These are phyloP conservation scores for Pelosia muscerda DNA, from an alignment of 2,888 invertebrate species.

Conservation along the genomic window DNA sequence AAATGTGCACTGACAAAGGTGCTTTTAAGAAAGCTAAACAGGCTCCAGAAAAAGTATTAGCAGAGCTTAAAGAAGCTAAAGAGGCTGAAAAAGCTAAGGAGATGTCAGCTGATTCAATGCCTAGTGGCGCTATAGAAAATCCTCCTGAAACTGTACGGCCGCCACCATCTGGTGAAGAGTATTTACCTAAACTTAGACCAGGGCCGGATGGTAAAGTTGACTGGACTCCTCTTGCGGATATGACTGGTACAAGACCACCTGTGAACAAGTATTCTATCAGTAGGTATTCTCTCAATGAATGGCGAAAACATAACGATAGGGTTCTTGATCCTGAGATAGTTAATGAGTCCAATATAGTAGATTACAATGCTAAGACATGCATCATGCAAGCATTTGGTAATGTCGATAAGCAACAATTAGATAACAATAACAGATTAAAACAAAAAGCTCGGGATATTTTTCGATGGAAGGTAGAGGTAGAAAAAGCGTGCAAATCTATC, in stretches of 20 bases:
- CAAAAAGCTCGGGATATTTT: constrained; percentile 90
- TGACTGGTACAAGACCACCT: constrained; percentile 91
- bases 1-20: constrained; percentile 71
- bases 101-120: neutral
- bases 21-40: constrained; percentile 74
- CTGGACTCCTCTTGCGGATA: constrained; percentile 89
- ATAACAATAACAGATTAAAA: constrained; percentile 89
- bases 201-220: constrained; percentile 91
- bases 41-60: constrained; percentile 55
- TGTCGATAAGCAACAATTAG: constrained; percentile 89
- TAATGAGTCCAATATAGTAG: constrained; percentile 85
- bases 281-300: constrained; percentile 90
- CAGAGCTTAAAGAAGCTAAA: constrained; percentile 53
- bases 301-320: constrained; percentile 88
- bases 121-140: constrained; percentile 24
- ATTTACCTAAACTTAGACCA: constrained; percentile 79
- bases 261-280: constrained; percentile 92
- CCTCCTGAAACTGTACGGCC: constrained; percentile 36
- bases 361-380: constrained; percentile 88
- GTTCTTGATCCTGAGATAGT: constrained; percentile 82
- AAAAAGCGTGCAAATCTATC: constrained; percentile 89
- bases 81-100: constrained; percentile 28
- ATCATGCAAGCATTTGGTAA: constrained; percentile 88
- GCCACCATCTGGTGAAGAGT: constrained; percentile 55
- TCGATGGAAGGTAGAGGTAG: constrained; percentile 92